Evolutionary conservation across 35 echinoderm and acorn worm genomes (phyloP).

Genomic region (Patiria miniata): DNA sequence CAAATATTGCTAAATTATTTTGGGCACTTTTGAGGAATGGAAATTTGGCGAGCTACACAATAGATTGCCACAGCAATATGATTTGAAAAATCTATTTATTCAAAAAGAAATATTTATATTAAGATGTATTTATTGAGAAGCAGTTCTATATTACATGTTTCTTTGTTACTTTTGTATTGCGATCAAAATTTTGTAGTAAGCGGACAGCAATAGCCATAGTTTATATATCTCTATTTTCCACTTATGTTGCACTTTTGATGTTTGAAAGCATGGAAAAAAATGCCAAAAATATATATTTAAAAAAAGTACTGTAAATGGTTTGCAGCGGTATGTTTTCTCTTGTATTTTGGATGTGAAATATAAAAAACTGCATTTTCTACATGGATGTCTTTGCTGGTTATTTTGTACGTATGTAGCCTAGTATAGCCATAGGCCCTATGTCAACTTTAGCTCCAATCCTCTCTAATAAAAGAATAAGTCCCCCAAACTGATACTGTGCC

Average conservation of each 20-base stretch:
- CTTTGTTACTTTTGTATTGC: no score
- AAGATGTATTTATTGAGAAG: not conserved
- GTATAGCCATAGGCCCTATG: no score
- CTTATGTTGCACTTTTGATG: constrained; percentile 19
- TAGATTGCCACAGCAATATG: no score
- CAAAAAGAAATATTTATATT: not conserved
- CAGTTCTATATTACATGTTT: no score
- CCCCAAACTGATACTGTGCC: no score
- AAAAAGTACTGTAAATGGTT: not conserved
- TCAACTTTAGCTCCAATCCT: no score
- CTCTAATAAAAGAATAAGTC: no score
- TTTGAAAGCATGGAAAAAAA: not conserved
- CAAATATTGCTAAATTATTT: no score
- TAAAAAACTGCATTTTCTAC: not conserved
- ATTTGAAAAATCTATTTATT: not conserved
- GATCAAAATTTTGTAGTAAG: not conserved
- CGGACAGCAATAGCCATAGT: constrained; percentile 23
- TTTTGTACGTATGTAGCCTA: no score
- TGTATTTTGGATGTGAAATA: not conserved
- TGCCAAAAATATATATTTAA: constrained; percentile 10
- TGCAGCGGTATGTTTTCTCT: not conserved
- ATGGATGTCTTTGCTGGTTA: no score
- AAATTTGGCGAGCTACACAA: no score
- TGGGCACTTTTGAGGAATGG: no score
- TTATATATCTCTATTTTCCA: not conserved